Percentiles rank a stretch among this genome's conserved stretches.
Conservation (phyloP, 2,888 invertebrate species). For the Chloroclysta siterata region DNA sequence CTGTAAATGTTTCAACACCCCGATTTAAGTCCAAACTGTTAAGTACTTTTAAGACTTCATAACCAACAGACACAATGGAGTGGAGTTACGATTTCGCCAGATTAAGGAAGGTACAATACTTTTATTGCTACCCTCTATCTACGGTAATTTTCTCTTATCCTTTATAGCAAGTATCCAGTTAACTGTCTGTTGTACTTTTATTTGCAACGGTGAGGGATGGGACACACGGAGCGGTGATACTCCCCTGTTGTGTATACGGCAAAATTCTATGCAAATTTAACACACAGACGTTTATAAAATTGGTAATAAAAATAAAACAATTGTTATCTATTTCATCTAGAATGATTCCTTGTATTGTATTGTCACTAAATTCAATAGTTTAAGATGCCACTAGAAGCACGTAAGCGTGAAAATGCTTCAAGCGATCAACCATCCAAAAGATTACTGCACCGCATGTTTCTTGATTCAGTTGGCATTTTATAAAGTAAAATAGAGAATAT, state of each 20-base stretch:
- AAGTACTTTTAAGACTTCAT: slow-evolving; percentile 24
- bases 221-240: slow-evolving; percentile 27
- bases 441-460: no score
- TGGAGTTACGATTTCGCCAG: slow-evolving; percentile 25
- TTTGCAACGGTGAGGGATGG: slow-evolving; percentile 18
- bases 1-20: slow-evolving; percentile 24
- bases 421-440: no score
- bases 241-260: no score
- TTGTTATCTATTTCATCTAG: no score
- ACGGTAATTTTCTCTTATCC: slow-evolving; percentile 39
- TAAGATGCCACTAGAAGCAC: no score
- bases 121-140: slow-evolving; percentile 36
- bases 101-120: slow-evolving; percentile 36
- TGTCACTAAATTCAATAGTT: no score
- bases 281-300: no score
- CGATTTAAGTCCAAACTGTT: slow-evolving; percentile 22
- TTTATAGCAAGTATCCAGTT: slow-evolving; percentile 40
- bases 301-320: no score
- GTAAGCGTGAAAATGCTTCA: no score
- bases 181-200: slow-evolving; percentile 39
- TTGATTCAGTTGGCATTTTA: no score
- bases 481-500: background rate
- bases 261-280: no score
- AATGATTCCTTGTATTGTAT: no score
- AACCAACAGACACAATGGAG: slow-evolving; percentile 23